Evolutionary conservation across 2,888 invertebrate species (phyloP), one percentile per base, ranked within the genome.

Genomic region (Ecliptopera silaceata): DNA sequence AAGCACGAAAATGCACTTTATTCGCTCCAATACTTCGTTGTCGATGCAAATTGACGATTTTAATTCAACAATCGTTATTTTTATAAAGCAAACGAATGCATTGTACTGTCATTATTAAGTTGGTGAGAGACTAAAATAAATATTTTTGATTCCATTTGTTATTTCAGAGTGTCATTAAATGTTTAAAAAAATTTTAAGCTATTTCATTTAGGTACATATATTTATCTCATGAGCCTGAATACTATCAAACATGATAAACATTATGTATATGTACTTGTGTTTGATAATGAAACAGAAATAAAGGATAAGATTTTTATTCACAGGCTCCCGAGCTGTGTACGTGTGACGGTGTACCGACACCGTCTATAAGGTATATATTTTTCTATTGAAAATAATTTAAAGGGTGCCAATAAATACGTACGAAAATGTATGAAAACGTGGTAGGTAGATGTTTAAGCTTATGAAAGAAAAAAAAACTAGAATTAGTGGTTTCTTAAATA

Each of bases 1-100:
- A 56, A 50, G 56, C 61, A 56, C 32, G 54, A 44, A 52, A 57
- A 50, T 60, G 59, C 62, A 62, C 59, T 62, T 62, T 51, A 48
- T 57, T 43, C 54, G 39, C 54, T 57, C 20, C 56, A 59, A 58
- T 61, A 49, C 48, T 39, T 57, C 36, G 57, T 56, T 50, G 42
- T 47, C 59, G 49, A 54, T 55, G 58, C 50, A 51, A 57, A 61
- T 57, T 55, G 63, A 41, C 51, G 56, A 43, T 53, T 64, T 56
- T 59, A 58, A 59, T 59, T 57, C 58, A 51, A 41, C 18, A 46
- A 49, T 46, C 46, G 46, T 17, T 54, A 44, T 56, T 56, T 47
- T 48, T 47, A 46, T 38, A 41, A 15, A 36, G n/a, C 4, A 34
- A 32, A 46, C 46, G 39, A 42, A 58, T 41, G 13, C 41, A 49